These are phyloP conservation scores for Lophius piscatorius DNA, from an alignment of 2,113 vertebrate genomes.

Conservation along the genomic window DNA sequence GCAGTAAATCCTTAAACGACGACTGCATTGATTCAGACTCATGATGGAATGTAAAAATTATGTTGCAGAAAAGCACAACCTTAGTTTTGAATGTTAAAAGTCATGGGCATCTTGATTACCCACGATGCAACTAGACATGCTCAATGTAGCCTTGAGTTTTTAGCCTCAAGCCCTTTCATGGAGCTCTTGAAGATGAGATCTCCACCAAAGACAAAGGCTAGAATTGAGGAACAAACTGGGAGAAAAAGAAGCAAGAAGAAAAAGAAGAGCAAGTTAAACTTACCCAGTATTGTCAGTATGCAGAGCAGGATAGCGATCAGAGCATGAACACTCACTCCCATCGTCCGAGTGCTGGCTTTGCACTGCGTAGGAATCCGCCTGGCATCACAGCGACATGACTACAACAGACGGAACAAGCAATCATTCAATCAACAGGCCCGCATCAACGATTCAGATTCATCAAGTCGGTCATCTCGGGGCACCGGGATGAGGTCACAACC, in stretches of 20 bases:
- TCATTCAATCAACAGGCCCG: no score
- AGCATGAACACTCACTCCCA: conserved; percentile 85
- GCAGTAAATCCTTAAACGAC: background rate
- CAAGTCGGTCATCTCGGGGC: no score
- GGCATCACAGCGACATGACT: conserved; percentile 86
- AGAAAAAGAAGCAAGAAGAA: no score
- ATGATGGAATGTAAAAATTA: background rate
- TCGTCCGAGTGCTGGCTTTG: conserved; percentile 67
- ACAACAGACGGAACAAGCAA: background rate
- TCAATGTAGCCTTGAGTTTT: no score
- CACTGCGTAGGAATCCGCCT: conserved; percentile 81
- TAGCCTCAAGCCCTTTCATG: no score
- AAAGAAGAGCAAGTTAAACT: conserved; percentile 28
- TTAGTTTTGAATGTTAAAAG: no score
- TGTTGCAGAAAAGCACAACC: background rate
- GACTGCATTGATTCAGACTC: background rate
- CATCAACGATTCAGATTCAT: no score
- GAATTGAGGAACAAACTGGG: background rate
- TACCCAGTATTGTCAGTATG: conserved; percentile 90
- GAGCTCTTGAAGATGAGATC: no score
- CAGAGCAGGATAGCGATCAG: conserved; percentile 87
- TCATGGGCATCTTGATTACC: no score
- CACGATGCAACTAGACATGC: no score
- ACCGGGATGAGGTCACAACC: no score
- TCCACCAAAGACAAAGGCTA: no score